Percentiles rank a stretch among this genome's conserved stretches.
Evolutionary conservation across 2,888 invertebrate species (phyloP).

Genomic region (Panzeria rudis): DNA sequence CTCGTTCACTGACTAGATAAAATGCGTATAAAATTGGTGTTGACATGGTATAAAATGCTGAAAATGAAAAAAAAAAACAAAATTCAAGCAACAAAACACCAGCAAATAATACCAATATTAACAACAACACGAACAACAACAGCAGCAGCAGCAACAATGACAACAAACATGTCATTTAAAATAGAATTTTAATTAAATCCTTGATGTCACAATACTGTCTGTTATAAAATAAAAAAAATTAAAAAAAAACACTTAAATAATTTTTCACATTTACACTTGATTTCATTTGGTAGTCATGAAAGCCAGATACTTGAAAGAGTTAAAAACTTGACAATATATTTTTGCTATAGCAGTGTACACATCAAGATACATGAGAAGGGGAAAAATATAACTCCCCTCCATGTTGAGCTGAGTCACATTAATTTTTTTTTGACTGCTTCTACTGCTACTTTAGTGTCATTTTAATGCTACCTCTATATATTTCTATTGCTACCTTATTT

Average conservation of each 20-base stretch:
- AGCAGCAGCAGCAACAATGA: conserved; percentile 29
- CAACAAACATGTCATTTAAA: conserved; percentile 75
- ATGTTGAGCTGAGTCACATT: no score
- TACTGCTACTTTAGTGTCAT: no score
- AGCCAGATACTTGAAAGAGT: conserved; percentile 30
- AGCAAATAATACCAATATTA: conserved; percentile 59
- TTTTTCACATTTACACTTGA: conserved; percentile 61
- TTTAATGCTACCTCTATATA: no score
- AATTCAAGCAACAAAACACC: conserved; percentile 30
- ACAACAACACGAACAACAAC: conserved; percentile 33
- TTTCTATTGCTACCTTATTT: no score
- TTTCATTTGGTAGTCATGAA: conserved; percentile 23
- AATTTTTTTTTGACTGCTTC: no score
- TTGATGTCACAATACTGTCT: conserved; percentile 84
- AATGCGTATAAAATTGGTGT: conserved; percentile 69
- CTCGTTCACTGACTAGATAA: conserved; percentile 22
- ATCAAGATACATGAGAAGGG: no score
- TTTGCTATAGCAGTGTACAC: no score
- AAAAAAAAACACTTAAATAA: conserved; percentile 36
- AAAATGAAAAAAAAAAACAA: neutral
- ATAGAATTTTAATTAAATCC: conserved; percentile 84
- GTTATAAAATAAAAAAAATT: conserved; percentile 78
- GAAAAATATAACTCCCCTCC: no score
- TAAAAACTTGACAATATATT: no score
- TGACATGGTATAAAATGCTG: conserved; percentile 63